These are phyloP conservation scores for Chamaetylas fuelleborni DNA, from an alignment of 2,113 vertebrate species.

Conservation along the genomic window DNA sequence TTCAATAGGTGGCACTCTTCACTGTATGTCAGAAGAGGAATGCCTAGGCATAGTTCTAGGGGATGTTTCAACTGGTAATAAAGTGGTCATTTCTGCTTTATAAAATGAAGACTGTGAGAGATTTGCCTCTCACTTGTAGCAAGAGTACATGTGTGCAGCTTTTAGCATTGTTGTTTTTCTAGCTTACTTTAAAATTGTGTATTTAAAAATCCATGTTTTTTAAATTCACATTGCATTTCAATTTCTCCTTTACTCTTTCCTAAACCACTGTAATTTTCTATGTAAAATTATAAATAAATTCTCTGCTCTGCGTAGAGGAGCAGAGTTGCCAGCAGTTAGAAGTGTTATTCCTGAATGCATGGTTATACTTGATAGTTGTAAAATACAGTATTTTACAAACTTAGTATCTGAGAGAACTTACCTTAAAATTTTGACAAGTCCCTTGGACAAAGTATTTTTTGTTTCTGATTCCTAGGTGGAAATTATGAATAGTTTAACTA, in stretches of 20 bases:
- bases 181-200: neutral
- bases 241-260: neutral
- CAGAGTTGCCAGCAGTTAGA: neutral
- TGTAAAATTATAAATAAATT: neutral
- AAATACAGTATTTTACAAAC: neutral
- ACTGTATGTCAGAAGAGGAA: neutral
- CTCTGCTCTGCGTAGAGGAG: neutral
- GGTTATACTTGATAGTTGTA: neutral
- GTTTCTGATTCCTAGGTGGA: neutral
- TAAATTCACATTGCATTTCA: neutral
- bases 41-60: neutral
- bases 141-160: neutral
- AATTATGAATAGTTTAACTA: neutral
- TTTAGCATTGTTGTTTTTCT: neutral
- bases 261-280: neutral
- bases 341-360: neutral
- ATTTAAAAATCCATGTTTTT: neutral
- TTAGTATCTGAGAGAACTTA: neutral
- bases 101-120: neutral
- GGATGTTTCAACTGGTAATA: neutral
- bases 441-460: neutral
- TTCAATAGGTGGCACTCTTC: slow-evolving; percentile 57
- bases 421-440: neutral
- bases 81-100: neutral
- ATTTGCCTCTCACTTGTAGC: neutral